phyloP scores from a whole-genome alignment of 2,888 invertebrate genomes.

The Thereva nobilitata region DNA sequence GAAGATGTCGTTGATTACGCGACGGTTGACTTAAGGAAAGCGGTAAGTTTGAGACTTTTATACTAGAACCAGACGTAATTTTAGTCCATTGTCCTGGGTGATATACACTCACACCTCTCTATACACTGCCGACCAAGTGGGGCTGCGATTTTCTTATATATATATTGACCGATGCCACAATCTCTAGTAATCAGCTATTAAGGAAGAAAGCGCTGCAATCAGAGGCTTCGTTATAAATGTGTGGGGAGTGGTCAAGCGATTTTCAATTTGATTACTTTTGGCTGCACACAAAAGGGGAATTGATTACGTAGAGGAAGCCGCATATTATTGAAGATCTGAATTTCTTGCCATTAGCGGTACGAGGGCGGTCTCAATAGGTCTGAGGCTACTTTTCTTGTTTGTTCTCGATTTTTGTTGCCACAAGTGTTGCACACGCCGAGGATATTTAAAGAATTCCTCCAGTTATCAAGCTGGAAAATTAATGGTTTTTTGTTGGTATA shows the following conservation, averaged over 20 bases:
- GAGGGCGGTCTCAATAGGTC: neutral
- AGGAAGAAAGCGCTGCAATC: conserved; percentile 10
- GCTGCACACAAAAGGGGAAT: conserved; percentile 1
- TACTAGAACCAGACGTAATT: conserved; percentile 9
- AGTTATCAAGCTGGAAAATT: no score
- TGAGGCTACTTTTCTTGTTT: no score
- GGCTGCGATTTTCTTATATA: neutral
- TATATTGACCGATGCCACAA: neutral
- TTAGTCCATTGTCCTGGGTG: conserved; percentile 29
- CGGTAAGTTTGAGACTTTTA: conserved; percentile 29
- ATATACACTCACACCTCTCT: neutral
- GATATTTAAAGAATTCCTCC: no score
- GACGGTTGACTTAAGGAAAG: conserved; percentile 24
- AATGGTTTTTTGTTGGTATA: no score
- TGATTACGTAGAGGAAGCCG: conserved; percentile 13
- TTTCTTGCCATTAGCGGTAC: conserved; percentile 1
- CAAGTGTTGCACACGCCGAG: no score
- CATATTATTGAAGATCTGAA: neutral
- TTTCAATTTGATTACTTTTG: conserved; percentile 25
- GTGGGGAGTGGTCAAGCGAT: conserved; percentile 28
- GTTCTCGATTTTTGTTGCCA: no score
- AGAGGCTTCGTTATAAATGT: neutral
- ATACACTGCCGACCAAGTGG: neutral
- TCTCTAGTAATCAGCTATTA: neutral
- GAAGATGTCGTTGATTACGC: conserved; percentile 31